Conservation (phyloP, 1,140 invertebrate species). For the Centruroides sculpturatus region DNA sequence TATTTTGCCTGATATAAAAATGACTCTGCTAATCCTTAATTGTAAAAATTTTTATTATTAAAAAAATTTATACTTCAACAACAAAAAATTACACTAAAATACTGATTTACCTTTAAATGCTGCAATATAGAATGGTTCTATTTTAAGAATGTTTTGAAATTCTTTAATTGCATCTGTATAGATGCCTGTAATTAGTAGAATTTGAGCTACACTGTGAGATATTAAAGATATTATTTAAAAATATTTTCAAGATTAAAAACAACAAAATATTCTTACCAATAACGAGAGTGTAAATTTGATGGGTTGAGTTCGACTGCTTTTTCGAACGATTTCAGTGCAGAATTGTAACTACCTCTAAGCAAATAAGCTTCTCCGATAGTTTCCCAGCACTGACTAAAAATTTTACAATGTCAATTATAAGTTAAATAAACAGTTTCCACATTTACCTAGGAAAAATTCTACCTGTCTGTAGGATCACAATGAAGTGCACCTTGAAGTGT, state of each 20-base stretch:
- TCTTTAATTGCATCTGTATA: constrained; percentile 51
- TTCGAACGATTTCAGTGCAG: constrained; percentile 70
- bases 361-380: constrained; percentile 75
- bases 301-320: constrained; percentile 51
- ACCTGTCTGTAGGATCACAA: constrained; percentile 48
- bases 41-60: neutral
- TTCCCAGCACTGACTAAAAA: constrained; percentile 54
- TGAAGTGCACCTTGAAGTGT: constrained; percentile 59
- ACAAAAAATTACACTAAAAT: neutral
- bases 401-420: neutral
- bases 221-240: neutral
- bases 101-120: constrained; percentile 42
- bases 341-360: constrained; percentile 60
- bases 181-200: constrained; percentile 54
- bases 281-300: constrained; percentile 52
- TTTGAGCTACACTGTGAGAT: constrained; percentile 44
- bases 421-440: too few species aligned
- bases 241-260: constrained; percentile 1
- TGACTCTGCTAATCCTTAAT: constrained; percentile 42
- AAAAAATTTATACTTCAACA: neutral
- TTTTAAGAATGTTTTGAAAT: constrained; percentile 48
- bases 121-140: constrained; percentile 47
- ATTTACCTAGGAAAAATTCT: constrained; percentile 15
- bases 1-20: constrained; percentile 2
- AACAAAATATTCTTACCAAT: constrained; percentile 37